Conservation (phyloP, 2,797 vertebrate species). For the Squalus acanthias region DNA sequence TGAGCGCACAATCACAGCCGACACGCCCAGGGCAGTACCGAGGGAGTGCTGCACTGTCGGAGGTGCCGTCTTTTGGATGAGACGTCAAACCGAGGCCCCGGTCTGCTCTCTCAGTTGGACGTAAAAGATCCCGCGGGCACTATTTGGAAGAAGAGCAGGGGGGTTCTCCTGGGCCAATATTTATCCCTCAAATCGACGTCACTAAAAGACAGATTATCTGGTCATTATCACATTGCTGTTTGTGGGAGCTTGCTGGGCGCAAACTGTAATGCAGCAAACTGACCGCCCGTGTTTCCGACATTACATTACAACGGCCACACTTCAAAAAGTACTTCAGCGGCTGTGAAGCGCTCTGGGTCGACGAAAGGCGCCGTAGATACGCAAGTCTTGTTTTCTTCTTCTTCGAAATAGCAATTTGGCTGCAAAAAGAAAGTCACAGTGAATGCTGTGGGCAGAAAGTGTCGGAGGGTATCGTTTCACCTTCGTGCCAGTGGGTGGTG, state of each 20-base stretch:
- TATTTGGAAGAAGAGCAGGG: background rate
- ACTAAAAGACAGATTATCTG: background rate
- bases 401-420: background rate
- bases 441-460: too few relatives aligned
- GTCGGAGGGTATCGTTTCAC: background rate
- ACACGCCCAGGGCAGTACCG: background rate
- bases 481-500: background rate
- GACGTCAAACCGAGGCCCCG: background rate
- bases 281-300: too few relatives aligned
- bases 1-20: background rate
- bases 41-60: background rate
- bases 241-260: background rate
- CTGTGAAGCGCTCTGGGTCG: too few relatives aligned
- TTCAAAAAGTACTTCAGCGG: background rate
- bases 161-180: background rate
- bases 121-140: background rate
- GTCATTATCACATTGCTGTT: background rate
- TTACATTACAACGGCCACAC: background rate
- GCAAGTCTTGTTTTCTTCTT: too few relatives aligned
- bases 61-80: background rate
- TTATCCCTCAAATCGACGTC: background rate
- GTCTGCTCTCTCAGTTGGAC: background rate
- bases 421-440: background rate
- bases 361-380: too few relatives aligned
- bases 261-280: background rate